Percentiles rank a stretch among this genome's conserved stretches.
Conservation (phyloP, 2,888 invertebrate species). For the Noctua janthe region DNA sequence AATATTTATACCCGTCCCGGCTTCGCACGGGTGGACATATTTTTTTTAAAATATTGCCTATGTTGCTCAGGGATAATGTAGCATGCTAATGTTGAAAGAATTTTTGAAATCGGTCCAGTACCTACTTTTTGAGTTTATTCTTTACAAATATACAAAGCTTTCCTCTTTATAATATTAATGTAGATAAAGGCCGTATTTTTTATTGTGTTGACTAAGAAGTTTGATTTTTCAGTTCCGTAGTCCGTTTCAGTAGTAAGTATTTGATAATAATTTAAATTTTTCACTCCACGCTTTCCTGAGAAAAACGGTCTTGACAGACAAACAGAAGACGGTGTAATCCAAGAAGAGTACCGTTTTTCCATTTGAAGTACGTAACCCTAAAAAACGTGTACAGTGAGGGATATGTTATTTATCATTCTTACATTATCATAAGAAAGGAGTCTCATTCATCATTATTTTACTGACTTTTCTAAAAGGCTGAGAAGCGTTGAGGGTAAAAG, state of each 20-base stretch:
- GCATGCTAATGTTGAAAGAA: too few relatives aligned
- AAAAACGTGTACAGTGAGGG: constrained; percentile 58
- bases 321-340: not conserved
- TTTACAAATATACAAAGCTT: too few relatives aligned
- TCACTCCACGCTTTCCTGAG: not conserved
- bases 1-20: too few relatives aligned
- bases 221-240: not conserved
- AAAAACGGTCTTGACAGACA: not conserved
- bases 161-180: too few relatives aligned
- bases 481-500: constrained; percentile 74
- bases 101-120: too few relatives aligned
- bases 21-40: too few relatives aligned
- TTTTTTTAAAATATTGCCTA: too few relatives aligned
- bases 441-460: constrained; percentile 83
- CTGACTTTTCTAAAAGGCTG: constrained; percentile 79
- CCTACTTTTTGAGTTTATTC: too few relatives aligned
- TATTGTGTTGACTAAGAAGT: not conserved
- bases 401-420: constrained; percentile 80
- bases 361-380: not conserved
- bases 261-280: not conserved
- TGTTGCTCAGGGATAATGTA: too few relatives aligned
- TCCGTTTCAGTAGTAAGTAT: not conserved
- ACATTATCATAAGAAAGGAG: constrained; percentile 82
- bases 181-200: too few relatives aligned
- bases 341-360: not conserved